Evolutionary conservation across 2,888 invertebrate genomes (phyloP).

Genomic region (Pilophorus perplexus): DNA sequence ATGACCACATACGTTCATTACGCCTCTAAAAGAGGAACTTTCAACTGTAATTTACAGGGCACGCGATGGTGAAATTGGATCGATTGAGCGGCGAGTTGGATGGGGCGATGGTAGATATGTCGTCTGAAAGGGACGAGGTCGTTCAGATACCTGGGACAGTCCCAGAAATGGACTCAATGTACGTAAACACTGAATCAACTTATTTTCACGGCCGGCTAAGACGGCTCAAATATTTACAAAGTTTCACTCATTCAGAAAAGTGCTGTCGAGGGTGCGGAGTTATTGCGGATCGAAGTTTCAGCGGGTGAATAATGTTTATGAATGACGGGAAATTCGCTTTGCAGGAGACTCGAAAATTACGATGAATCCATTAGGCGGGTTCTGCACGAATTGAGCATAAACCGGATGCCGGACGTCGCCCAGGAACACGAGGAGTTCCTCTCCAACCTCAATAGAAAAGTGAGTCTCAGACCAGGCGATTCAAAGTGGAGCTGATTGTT

Average conservation of each 20-base stretch:
- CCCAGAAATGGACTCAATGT: conserved; percentile 37
- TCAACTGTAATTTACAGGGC: conserved; percentile 44
- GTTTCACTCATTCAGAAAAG: no score
- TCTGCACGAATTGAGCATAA: conserved; percentile 48
- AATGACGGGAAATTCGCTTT: no score
- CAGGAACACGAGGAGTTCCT: conserved; percentile 60
- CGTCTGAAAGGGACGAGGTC: conserved; percentile 42
- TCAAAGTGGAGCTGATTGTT: no score
- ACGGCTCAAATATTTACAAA: no score
- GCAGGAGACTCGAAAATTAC: conserved; percentile 47
- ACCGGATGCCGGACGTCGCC: conserved; percentile 52
- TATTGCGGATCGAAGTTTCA: no score
- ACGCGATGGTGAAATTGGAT: conserved; percentile 49
- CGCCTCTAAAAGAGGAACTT: no score
- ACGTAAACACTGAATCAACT: not conserved
- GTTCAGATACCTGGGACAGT: conserved; percentile 41
- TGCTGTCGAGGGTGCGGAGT: no score
- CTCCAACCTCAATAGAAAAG: conserved; percentile 60
- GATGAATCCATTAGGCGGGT: conserved; percentile 48
- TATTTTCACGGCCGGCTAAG: no score
- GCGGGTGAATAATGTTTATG: no score
- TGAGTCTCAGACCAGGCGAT: conserved; percentile 50
- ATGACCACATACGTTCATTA: no score
- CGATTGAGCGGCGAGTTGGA: conserved; percentile 48
- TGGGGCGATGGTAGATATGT: conserved; percentile 42